Percentiles rank a stretch among this genome's conserved stretches.
Conservation (phyloP, 2,113 vertebrate genomes). For the Chinchilla lanigera region DNA sequence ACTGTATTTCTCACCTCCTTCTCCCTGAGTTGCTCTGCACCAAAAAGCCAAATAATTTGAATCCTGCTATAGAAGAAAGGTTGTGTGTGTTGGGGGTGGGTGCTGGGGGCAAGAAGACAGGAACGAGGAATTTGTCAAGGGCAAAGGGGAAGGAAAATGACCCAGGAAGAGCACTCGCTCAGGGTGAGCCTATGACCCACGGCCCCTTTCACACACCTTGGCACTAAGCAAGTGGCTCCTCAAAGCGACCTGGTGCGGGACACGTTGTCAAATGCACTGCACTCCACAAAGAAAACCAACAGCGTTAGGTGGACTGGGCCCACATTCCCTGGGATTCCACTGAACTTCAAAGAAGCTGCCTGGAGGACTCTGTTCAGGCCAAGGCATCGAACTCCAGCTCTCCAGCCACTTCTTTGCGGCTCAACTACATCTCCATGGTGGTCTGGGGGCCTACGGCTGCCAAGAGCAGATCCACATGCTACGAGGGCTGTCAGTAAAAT, state of each 20-base stretch:
- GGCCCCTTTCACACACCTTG: not conserved
- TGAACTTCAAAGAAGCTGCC: not conserved
- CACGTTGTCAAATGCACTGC: not conserved
- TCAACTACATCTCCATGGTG: not conserved
- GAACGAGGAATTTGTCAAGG: not conserved
- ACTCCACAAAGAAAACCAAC: not conserved
- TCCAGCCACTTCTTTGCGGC: not conserved
- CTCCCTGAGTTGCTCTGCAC: no score
- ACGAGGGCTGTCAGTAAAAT: not conserved
- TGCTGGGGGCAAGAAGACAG: not conserved
- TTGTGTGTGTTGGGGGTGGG: not conserved
- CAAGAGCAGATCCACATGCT: not conserved
- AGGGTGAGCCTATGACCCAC: not conserved
- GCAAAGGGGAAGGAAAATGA: not conserved
- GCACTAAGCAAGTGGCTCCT: not conserved
- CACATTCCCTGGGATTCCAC: not conserved
- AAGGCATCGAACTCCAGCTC: not conserved
- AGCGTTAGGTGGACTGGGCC: not conserved
- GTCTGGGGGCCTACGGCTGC: not conserved
- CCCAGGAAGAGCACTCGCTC: not conserved
- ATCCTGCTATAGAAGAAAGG: no score
- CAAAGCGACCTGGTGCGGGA: not conserved
- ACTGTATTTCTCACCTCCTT: no score
- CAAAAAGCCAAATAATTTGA: no score
- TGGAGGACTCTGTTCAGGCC: not conserved